Evolutionary conservation across 2,797 vertebrate species (phyloP), one percentile per base, ranked within the genome.

Genomic region (Microhierax caerulescens): DNA sequence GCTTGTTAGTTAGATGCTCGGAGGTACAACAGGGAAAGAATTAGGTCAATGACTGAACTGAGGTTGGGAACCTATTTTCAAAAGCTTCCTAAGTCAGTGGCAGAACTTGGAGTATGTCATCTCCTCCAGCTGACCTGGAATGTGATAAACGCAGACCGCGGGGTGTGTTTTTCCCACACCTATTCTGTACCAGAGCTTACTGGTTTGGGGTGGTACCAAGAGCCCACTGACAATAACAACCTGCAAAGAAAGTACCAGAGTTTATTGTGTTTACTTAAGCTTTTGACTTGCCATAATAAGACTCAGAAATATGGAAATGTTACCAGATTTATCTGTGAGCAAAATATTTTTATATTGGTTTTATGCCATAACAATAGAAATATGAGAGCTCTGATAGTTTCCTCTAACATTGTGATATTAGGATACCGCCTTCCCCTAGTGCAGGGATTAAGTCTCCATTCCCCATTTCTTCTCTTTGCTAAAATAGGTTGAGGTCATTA

Each of bases 91-190:
- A 32, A 32, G 34, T 47, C 41, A 23, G 25, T 60, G 65, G 10
- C 53, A 20, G 36, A 90, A 22, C 24, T 10, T 67, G 50, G 30
- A 28, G 9, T n/a, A 72, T 10, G 11, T 3, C 21, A 12, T 45
- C 37, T 84, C 7, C 37, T 92, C 32, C 16, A 64, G 7, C 8
- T 93, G 51, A 60, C 25, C 61, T 61, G 43, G 72, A 87, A 83
- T 1, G 3, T 48, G 24, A 7, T 39, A 39, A 36, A 47, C 8
- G 7, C 4, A 1, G 43, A 10, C 43, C 54, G 37, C 5, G 0
- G 23, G 20, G 8, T n/a, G 10, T 45, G 2, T 9, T 64, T 75
- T 88, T 56, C 39, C 14, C 21, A 53, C 4, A 60, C 2, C 2
- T 3, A 5, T 80, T 91, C 53, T 27, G 8, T 68, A 43, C 5